These are phyloP conservation scores for Carterocephalus palaemon DNA, from an alignment of 2,888 invertebrate species.

Conservation along the genomic window DNA sequence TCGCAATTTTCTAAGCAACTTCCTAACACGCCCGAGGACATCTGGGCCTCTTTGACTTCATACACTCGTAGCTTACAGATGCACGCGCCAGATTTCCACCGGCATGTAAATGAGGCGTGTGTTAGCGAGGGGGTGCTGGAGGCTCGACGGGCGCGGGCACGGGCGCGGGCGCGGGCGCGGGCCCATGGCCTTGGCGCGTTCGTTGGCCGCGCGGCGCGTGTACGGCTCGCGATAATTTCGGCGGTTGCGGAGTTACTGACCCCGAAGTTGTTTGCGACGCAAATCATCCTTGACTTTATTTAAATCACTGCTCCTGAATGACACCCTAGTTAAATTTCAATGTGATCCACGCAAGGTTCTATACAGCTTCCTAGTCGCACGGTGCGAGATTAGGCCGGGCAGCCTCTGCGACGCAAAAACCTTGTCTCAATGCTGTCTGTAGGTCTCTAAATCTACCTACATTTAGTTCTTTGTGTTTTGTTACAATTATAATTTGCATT, in stretches of 20 bases:
- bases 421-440: background rate
- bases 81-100: background rate
- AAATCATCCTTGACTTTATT: conserved; percentile 77
- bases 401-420: too few relatives aligned
- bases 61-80: background rate
- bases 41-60: too few relatives aligned
- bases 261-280: conserved; percentile 72
- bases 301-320: conserved; percentile 55
- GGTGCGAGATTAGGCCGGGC: too few relatives aligned
- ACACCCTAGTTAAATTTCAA: conserved; percentile 33
- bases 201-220: conserved; percentile 71
- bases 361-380: conserved; percentile 2
- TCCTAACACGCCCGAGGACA: too few relatives aligned
- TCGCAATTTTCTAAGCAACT: too few relatives aligned
- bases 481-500: background rate
- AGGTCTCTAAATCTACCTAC: background rate
- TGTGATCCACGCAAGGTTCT: conserved; percentile 4
- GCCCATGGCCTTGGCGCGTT: conserved; percentile 68
- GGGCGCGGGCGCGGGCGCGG: conserved; percentile 37
- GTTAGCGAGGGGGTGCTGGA: conserved; percentile 23
- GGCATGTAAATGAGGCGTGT: background rate
- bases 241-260: conserved; percentile 73
- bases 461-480: conserved; percentile 17
- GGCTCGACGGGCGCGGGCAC: conserved; percentile 31
- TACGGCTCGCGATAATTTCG: conserved; percentile 72